Base-by-base conservation (phyloP, 64 coral and sea anemone species). In the Hydrozoanthus tunicans region DNA sequence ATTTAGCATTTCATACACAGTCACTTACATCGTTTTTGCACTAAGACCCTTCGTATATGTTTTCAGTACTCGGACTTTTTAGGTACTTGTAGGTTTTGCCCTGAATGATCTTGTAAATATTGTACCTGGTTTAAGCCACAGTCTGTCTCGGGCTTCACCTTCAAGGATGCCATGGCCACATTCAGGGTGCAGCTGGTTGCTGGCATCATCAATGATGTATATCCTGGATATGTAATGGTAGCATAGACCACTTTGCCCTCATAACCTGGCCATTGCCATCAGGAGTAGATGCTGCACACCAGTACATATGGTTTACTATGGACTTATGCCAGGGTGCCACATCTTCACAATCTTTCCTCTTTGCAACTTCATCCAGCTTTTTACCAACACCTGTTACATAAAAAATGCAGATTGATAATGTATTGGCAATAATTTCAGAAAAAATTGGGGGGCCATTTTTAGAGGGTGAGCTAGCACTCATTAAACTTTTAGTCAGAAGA, bases 261-360 rank as follows among this genome's bases (percentile, higher is more conserved):
- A 82, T 64, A 13, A 82, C 5, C 12, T 82, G 60, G 14, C 80
- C 59, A 82, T 82, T 61, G 3, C 80, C 61, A 14, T 62, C 80
- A 43, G 32, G 32, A 64, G 4, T 51, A 52, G 60, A 65, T 51
- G 80, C 80, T 51, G 62, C 80, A 64, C 80, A 82, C 80, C 80
- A 82, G 20, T 65, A 82, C 62, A 82, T 5, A 20, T 82, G 80
- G 14, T 66, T 82, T 6, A 62, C 64, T 51, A 82, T 82, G 62
- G 25, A 65, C 43, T 67, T 59, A 8, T 12, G 64, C 80, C 80
- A 82, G 26, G 64, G 60, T 64, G 64, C 65, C 1, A 82, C 60
- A 5, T 65, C 27, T 51, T 59, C 80, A 82, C 60, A 82, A 12
- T 24, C 65, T 64, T 82, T 82, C 62, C 65, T 82, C 15, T 66